Evolutionary conservation across 1,140 invertebrate genomes (phyloP).

Genomic region (Trachymyrmex cornetzi): DNA sequence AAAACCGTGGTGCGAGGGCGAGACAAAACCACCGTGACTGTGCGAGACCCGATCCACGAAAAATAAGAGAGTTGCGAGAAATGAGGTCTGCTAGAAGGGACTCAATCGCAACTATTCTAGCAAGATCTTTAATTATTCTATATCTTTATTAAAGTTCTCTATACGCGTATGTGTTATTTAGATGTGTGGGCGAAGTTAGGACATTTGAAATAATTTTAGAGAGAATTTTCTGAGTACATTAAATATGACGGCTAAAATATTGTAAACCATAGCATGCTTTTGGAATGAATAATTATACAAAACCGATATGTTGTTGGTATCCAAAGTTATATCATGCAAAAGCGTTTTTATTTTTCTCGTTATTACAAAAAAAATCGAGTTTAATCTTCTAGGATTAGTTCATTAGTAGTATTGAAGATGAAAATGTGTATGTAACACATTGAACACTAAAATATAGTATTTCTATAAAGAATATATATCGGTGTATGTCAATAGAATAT

Average conservation of each 20-base stretch:
- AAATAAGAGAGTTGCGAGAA: slow-evolving; percentile 25
- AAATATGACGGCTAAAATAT: background rate
- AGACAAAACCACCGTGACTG: slow-evolving; percentile 36
- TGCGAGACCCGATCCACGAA: background rate
- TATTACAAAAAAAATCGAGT: background rate
- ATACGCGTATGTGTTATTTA: background rate
- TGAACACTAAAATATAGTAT: too few relatives aligned
- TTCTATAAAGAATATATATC: too few relatives aligned
- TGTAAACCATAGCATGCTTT: background rate
- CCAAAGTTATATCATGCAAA: background rate
- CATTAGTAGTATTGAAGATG: too few relatives aligned
- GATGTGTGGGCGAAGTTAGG: background rate
- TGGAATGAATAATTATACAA: background rate
- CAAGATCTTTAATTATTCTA: background rate
- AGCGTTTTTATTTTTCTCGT: background rate
- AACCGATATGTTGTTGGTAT: background rate
- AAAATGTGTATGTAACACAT: too few relatives aligned
- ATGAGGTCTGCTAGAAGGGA: background rate
- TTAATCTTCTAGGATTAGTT: too few relatives aligned
- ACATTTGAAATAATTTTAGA: background rate
- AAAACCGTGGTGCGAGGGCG: slow-evolving; percentile 40
- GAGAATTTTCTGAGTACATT: background rate
- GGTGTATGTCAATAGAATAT: too few relatives aligned
- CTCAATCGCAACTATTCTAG: background rate
- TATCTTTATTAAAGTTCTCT: background rate